phyloP scores from a whole-genome alignment of 2,113 vertebrate genomes.

The Charina bottae region DNA sequence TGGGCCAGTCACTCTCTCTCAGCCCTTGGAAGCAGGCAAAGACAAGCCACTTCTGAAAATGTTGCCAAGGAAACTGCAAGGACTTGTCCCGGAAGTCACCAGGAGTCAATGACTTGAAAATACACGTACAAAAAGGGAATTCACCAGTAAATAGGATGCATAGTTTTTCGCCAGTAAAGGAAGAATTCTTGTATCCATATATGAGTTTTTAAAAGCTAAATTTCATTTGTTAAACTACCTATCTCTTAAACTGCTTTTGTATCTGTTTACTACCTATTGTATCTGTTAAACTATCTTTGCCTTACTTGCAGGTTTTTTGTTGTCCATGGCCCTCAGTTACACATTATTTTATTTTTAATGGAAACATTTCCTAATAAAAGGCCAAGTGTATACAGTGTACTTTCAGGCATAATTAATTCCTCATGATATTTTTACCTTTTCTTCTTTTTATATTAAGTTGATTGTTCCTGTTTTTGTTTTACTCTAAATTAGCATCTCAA shows the following conservation, averaged over 20 bases:
- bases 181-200: background rate
- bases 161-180: background rate
- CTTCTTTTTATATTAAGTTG: background rate
- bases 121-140: background rate
- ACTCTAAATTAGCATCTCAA: background rate
- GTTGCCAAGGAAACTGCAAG: background rate
- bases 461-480: background rate
- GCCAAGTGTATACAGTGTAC: background rate
- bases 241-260: background rate
- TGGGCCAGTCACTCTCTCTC: background rate
- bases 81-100: background rate
- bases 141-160: background rate
- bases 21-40: background rate
- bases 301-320: background rate
- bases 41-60: background rate
- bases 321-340: background rate
- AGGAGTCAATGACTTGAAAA: background rate
- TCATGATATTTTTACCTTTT: background rate
- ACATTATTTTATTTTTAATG: background rate
- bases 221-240: background rate
- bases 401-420: background rate
- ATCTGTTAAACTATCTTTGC: background rate
- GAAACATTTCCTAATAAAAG: background rate
- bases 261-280: too few relatives aligned
- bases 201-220: background rate